phyloP scores from a whole-genome alignment of 2,113 vertebrate species.

The Accipiter cooperii region DNA sequence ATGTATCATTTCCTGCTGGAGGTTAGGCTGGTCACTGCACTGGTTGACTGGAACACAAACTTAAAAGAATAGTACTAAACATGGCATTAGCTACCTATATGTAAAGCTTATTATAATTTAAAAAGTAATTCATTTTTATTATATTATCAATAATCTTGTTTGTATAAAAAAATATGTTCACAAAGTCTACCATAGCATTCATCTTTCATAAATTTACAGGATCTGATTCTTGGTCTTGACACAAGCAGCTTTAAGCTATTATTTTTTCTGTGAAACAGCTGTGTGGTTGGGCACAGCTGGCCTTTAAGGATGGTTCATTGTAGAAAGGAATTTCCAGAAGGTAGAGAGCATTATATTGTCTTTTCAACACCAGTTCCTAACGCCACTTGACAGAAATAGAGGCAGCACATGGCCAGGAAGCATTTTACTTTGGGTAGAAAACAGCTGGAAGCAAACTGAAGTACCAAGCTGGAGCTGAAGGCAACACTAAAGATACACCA shows the following conservation, averaged over 20 bases:
- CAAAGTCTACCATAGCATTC: neutral
- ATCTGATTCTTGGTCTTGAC: neutral
- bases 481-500: neutral
- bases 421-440: neutral
- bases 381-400: neutral
- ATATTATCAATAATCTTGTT: neutral
- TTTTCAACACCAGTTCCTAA: slow-evolving; percentile 13
- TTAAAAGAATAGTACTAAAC: neutral
- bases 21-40: neutral
- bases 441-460: slow-evolving; percentile 8
- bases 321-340: slow-evolving; percentile 1
- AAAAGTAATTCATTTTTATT: neutral
- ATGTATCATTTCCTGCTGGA: neutral
- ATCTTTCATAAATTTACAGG: neutral
- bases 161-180: neutral
- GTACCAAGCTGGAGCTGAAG: neutral
- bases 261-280: neutral
- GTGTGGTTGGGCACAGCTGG: neutral
- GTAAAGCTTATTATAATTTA: neutral
- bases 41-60: neutral
- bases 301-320: neutral
- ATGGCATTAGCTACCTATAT: neutral
- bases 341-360: neutral
- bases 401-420: neutral
- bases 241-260: neutral